phyloP scores from a whole-genome alignment of 1,140 invertebrate genomes.

The Halictus rubicundus region DNA sequence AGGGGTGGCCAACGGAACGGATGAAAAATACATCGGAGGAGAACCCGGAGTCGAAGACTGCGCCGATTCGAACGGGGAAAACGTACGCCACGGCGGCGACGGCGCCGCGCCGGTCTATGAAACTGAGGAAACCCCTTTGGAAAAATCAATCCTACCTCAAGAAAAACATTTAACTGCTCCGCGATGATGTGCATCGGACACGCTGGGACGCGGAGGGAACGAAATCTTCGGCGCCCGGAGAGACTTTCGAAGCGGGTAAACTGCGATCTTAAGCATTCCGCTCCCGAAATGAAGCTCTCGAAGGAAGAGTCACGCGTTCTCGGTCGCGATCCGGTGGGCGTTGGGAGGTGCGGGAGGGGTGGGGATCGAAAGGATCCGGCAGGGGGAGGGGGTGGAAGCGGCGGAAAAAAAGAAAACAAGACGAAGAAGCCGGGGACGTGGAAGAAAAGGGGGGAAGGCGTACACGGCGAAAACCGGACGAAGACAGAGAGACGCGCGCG shows the following conservation, averaged over 20 bases:
- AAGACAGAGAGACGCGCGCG: conserved; percentile 32
- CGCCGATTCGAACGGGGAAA: background rate
- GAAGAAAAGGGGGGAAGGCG: conserved; percentile 33
- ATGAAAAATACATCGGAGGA: conserved; percentile 1
- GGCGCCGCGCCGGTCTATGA: too few species aligned
- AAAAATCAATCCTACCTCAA: too few species aligned
- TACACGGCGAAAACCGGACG: conserved; percentile 27
- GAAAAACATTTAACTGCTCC: too few species aligned
- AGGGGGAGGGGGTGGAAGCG: conserved; percentile 20
- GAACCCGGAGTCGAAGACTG: background rate
- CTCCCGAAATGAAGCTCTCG: conserved; percentile 19
- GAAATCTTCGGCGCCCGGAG: too few species aligned
- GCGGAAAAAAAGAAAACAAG: conserved; percentile 26
- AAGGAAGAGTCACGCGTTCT: conserved; percentile 37
- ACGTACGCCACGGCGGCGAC: too few species aligned
- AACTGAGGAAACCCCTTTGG: too few species aligned
- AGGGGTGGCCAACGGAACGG: conserved; percentile 28
- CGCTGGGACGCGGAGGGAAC: too few species aligned
- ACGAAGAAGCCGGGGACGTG: conserved; percentile 19
- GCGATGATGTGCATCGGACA: too few species aligned
- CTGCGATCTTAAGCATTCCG: background rate
- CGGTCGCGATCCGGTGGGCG: conserved; percentile 22
- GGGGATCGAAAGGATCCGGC: conserved; percentile 18
- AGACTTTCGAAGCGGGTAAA: too few species aligned
- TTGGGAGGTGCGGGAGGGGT: background rate